A percentile compares a stretch with the other conserved stretches of the same genome.
Evolutionary conservation across 2,888 invertebrate species (phyloP).

Genomic region (Cryptus armator): DNA sequence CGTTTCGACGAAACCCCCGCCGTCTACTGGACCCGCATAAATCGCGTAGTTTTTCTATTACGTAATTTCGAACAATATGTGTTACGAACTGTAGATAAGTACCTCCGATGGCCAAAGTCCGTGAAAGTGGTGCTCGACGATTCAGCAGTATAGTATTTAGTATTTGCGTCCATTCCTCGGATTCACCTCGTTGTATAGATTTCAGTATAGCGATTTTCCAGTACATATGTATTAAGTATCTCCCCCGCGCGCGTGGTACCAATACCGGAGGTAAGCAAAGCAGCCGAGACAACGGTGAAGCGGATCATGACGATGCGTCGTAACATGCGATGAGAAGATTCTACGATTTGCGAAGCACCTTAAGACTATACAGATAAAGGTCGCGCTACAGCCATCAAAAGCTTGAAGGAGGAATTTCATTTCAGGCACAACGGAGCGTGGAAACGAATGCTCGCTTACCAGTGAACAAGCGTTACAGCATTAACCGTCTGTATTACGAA

Average conservation of each 20-base stretch:
- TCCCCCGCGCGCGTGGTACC: not conserved
- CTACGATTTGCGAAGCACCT: slow-evolving; percentile 6
- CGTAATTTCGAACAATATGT: slow-evolving; percentile 42
- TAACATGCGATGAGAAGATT: not conserved
- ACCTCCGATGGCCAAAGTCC: slow-evolving; percentile 27
- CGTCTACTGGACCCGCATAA: slow-evolving; percentile 66
- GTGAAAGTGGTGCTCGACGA: slow-evolving; percentile 13
- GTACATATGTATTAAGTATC: not conserved
- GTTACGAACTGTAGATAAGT: slow-evolving; percentile 19
- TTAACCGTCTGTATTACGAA: slow-evolving; percentile 16
- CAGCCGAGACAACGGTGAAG: slow-evolving; percentile 39
- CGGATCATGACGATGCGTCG: not conserved
- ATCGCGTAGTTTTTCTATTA: slow-evolving; percentile 42
- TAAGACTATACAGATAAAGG: slow-evolving; percentile 36
- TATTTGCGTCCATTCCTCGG: not conserved
- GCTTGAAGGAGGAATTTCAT: slow-evolving; percentile 69
- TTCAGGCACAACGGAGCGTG: slow-evolving; percentile 73
- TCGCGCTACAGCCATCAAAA: slow-evolving; percentile 36
- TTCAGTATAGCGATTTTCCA: not conserved
- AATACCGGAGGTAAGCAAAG: slow-evolving; percentile 39
- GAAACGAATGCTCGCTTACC: slow-evolving; percentile 68
- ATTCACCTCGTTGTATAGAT: not conserved
- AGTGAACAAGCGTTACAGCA: slow-evolving; percentile 47
- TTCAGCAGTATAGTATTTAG: slow-evolving; percentile 20
- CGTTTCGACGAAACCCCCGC: slow-evolving; percentile 39